phyloP scores from a whole-genome alignment of 2,113 vertebrate species.

The Gallinago jamesoni region DNA sequence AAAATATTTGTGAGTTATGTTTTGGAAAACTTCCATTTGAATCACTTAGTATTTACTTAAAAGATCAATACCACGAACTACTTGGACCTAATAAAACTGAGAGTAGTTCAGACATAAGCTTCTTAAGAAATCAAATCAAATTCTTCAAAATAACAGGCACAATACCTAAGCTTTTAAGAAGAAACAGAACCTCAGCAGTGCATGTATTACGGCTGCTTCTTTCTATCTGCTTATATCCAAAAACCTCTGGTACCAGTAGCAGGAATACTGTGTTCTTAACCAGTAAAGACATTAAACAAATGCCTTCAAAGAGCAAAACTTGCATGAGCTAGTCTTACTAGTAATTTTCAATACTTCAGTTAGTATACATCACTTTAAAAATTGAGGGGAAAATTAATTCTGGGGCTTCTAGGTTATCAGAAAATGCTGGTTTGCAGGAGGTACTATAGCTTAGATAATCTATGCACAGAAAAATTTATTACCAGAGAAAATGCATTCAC shows the following conservation, averaged over 20 bases:
- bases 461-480: background rate
- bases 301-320: background rate
- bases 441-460: background rate
- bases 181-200: background rate
- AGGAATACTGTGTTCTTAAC: background rate
- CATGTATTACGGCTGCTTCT: background rate
- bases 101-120: background rate
- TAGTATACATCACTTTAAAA: background rate
- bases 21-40: conserved; percentile 24
- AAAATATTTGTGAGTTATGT: background rate
- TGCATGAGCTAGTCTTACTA: background rate
- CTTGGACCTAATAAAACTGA: conserved; percentile 12
- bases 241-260: background rate
- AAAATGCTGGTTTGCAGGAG: background rate
- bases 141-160: background rate
- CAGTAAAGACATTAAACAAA: background rate
- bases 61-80: conserved; percentile 31
- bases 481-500: background rate
- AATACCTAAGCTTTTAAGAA: background rate
- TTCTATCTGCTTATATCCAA: background rate
- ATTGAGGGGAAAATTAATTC: background rate
- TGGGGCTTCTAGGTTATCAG: background rate
- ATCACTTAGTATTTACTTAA: conserved; percentile 19
- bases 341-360: background rate
- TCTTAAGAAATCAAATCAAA: conserved; percentile 18